Conservation (phyloP, 35 echinoderm and acorn worm genomes). For the Antedon bifida region DNA sequence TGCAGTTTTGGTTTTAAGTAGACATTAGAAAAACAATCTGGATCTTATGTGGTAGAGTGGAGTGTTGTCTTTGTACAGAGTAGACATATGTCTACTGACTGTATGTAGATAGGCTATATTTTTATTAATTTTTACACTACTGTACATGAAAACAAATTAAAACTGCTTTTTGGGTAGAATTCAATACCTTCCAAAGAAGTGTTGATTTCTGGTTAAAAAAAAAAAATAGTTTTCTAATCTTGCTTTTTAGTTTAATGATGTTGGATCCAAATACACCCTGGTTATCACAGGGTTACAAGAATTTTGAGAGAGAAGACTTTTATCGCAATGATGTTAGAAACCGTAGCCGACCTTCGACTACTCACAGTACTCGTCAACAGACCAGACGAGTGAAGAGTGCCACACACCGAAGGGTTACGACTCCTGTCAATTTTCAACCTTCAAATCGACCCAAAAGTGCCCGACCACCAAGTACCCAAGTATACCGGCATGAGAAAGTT, state of each 20-base stretch:
- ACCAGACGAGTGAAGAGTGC: conserved; percentile 55
- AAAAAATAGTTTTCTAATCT: not conserved
- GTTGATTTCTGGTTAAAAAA: too few species aligned
- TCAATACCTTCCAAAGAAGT: too few species aligned
- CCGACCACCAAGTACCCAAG: not conserved
- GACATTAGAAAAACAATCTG: too few species aligned
- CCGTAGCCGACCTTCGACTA: not conserved
- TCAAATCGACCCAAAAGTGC: not conserved
- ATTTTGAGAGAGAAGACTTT: conserved; percentile 51
- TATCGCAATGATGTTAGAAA: conserved; percentile 21
- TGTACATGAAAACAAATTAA: too few species aligned
- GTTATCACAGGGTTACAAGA: conserved; percentile 75
- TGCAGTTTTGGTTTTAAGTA: too few species aligned
- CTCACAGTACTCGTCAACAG: conserved; percentile 17
- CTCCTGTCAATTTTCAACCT: not conserved
- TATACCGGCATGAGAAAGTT: not conserved
- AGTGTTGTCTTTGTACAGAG: too few species aligned
- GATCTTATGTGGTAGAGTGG: too few species aligned
- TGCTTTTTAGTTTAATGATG: conserved; percentile 28
- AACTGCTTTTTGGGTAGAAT: too few species aligned
- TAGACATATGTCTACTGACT: too few species aligned
- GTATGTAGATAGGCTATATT: too few species aligned
- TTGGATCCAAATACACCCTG: conserved; percentile 73
- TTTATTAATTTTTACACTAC: too few species aligned
- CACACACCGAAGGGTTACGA: conserved; percentile 1